phyloP scores from a whole-genome alignment of 2,797 vertebrate species.

The Cyprinodon diabolis region DNA sequence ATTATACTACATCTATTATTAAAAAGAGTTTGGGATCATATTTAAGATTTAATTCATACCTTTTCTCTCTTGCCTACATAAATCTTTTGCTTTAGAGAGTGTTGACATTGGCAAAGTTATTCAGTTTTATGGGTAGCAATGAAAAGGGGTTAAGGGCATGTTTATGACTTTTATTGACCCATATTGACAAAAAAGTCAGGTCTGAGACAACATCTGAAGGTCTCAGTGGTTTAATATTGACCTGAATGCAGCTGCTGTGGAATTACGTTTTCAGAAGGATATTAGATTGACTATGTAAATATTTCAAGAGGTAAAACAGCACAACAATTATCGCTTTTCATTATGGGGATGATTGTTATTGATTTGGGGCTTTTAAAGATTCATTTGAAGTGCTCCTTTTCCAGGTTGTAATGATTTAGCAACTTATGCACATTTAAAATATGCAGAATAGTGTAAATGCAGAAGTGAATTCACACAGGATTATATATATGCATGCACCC shows the following conservation, averaged over 20 bases:
- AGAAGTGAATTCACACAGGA: not conserved
- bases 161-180: conserved; percentile 32
- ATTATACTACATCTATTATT: not conserved
- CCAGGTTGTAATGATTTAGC: not conserved
- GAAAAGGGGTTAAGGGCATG: conserved; percentile 22
- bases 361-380: not conserved
- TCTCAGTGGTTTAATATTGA: conserved; percentile 10
- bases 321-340: not conserved
- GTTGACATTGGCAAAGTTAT: conserved; percentile 10
- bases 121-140: not conserved
- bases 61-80: not conserved
- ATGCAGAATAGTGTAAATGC: not conserved
- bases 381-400: not conserved
- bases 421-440: not conserved
- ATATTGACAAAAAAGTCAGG: conserved; percentile 22
- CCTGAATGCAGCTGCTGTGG: not conserved
- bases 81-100: not conserved
- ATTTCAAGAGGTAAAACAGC: conserved; percentile 11
- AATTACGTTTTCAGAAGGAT: not conserved
- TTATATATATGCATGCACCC: not conserved
- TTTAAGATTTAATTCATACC: not conserved
- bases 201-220: not conserved
- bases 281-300: conserved; percentile 7
- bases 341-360: not conserved
- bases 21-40: not conserved